A percentile compares a stretch with the other conserved stretches of the same genome.
Evolutionary conservation across 2,888 invertebrate genomes (phyloP).

Genomic region (Clanis bilineata): DNA sequence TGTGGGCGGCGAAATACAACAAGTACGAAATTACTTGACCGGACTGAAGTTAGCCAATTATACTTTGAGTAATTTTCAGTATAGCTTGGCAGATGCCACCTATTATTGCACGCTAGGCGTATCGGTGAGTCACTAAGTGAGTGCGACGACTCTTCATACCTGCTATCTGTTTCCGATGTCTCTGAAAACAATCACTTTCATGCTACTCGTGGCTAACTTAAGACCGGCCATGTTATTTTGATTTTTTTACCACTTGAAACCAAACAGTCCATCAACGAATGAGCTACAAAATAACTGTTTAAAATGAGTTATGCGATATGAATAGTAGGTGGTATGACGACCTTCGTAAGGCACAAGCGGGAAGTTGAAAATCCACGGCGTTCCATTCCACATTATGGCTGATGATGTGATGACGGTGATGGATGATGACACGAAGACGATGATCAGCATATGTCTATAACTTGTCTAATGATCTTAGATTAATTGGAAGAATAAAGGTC

Average conservation of each 20-base stretch:
- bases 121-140: too few species aligned
- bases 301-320: not conserved
- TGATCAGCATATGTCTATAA: not conserved
- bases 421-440: not conserved
- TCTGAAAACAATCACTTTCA: too few species aligned
- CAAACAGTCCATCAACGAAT: not conserved
- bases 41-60: too few species aligned
- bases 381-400: not conserved
- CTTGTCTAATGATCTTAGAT: not conserved
- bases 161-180: too few species aligned
- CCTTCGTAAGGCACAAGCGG: conserved; percentile 1
- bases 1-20: too few species aligned
- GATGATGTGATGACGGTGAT: not conserved
- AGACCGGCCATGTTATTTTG: too few species aligned
- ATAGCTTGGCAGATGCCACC: too few species aligned
- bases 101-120: too few species aligned
- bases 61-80: too few species aligned
- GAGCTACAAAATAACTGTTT: not conserved
- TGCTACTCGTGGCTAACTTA: too few species aligned
- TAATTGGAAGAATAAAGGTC: not conserved
- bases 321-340: not conserved
- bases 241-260: not conserved
- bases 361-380: not conserved
- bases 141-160: too few species aligned
- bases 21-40: too few species aligned